phyloP scores from a whole-genome alignment of 2,888 invertebrate genomes.

The Chrysomela aeneicollis region DNA sequence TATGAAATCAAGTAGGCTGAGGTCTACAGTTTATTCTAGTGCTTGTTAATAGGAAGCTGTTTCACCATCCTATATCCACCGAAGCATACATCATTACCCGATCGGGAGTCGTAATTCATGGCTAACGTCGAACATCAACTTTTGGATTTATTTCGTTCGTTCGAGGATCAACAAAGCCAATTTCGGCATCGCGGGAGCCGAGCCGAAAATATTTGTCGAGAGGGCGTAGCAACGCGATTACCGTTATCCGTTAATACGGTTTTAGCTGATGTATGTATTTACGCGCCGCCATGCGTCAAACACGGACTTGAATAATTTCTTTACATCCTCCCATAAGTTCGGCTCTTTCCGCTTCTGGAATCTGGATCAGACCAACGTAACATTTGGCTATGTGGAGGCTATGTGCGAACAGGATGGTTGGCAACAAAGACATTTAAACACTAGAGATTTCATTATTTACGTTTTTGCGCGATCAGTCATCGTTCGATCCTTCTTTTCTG shows the following conservation, averaged over 20 bases:
- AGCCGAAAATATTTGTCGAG: slow-evolving; percentile 48
- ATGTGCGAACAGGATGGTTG: too few species aligned
- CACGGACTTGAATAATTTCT: slow-evolving; percentile 57
- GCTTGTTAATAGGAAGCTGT: too few species aligned
- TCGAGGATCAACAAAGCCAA: slow-evolving; percentile 42
- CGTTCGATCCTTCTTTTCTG: too few species aligned
- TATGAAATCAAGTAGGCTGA: too few species aligned
- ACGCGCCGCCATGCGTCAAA: slow-evolving; percentile 59
- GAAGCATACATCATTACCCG: slow-evolving; percentile 17
- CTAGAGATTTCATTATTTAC: too few species aligned
- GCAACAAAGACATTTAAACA: too few species aligned
- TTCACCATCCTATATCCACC: too few species aligned
- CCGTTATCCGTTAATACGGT: slow-evolving; percentile 54
- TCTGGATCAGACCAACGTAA: too few species aligned
- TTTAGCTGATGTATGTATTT: slow-evolving; percentile 60
- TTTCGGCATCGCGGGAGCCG: slow-evolving; percentile 37
- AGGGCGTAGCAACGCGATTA: slow-evolving; percentile 52
- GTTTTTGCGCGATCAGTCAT: too few species aligned
- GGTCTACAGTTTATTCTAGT: too few species aligned
- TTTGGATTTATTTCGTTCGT: slow-evolving; percentile 33
- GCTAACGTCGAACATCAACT: slow-evolving; percentile 19
- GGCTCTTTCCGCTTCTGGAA: too few species aligned
- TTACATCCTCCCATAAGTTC: slow-evolving; percentile 46
- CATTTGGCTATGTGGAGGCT: too few species aligned
- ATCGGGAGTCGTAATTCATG: slow-evolving; percentile 17